Conservation (phyloP, 2,888 invertebrate species). For the Panorpa germanica region DNA sequence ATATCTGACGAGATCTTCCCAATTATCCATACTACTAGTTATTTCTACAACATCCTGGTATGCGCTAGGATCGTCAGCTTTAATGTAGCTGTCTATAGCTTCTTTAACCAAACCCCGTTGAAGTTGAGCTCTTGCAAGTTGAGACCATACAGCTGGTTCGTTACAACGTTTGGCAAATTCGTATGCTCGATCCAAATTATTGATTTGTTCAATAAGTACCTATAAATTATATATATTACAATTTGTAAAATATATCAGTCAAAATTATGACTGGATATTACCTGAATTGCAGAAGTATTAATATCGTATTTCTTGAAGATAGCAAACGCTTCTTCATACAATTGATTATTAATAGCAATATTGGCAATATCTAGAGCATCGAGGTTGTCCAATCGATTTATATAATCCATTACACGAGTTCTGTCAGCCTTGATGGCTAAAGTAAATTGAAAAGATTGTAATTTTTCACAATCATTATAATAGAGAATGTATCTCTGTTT, state of each 20-base stretch:
- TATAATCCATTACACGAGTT: slow-evolving; percentile 98
- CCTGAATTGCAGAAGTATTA: slow-evolving; percentile 96
- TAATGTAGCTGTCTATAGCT: slow-evolving; percentile 98
- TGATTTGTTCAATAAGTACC: slow-evolving; percentile 92
- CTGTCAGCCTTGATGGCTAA: slow-evolving; percentile 97
- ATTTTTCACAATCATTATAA: too few relatives aligned
- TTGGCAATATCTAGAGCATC: slow-evolving; percentile 99
- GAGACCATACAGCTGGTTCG: slow-evolving; percentile 98
- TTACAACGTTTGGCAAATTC: slow-evolving; percentile 99
- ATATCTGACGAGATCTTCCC: slow-evolving; percentile 97
- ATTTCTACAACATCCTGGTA: slow-evolving; percentile 97
- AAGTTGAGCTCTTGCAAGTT: slow-evolving; percentile 82
- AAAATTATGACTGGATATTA: too few relatives aligned
- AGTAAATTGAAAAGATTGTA: slow-evolving; percentile 29
- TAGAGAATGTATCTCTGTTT: slow-evolving; percentile 1
- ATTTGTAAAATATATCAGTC: background rate
- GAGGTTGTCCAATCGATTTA: slow-evolving; percentile 96
- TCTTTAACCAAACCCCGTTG: slow-evolving; percentile 91
- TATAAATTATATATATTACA: too few relatives aligned
- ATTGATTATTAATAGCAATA: slow-evolving; percentile 92
- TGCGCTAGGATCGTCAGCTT: slow-evolving; percentile 96
- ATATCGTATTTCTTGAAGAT: slow-evolving; percentile 99
- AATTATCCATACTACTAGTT: slow-evolving; percentile 75
- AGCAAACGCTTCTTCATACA: slow-evolving; percentile 98
- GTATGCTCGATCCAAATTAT: slow-evolving; percentile 92